A percentile compares a stretch with the other conserved stretches of the same genome.
These are phyloP conservation scores for Diuraphis noxia DNA, from an alignment of 1,140 invertebrate genomes.

Conservation along the genomic window DNA sequence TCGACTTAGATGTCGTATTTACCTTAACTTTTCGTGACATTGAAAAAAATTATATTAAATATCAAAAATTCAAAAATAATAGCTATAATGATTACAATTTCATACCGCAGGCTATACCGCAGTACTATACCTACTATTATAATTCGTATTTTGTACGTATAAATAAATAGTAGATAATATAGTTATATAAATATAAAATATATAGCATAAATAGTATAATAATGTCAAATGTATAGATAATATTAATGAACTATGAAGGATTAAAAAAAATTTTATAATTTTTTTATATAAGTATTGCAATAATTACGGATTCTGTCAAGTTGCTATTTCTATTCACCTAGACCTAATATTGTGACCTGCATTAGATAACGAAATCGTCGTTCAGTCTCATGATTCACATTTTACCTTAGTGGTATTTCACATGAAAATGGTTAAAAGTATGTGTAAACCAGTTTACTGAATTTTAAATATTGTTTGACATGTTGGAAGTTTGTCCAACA, in stretches of 20 bases:
- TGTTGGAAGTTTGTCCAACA: not conserved
- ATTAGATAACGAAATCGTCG: not conserved
- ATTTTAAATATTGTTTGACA: not conserved
- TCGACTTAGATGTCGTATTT: not conserved
- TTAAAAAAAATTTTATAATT: not conserved
- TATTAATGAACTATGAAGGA: not conserved
- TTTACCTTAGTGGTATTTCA: constrained; percentile 13
- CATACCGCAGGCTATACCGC: not conserved
- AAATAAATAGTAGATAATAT: not conserved
- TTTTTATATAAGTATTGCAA: not conserved
- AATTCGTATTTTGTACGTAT: not conserved
- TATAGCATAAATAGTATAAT: not conserved
- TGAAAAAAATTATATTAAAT: not conserved
- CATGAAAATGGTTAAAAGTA: constrained; percentile 18
- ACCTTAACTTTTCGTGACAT: not conserved
- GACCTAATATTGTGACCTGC: constrained; percentile 21
- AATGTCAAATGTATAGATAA: not conserved
- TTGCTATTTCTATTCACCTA: constrained; percentile 34
- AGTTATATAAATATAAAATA: too few relatives aligned
- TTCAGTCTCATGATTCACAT: not conserved
- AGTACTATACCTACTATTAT: too few relatives aligned
- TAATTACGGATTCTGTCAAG: not conserved
- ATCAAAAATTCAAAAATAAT: not conserved
- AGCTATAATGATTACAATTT: not conserved
- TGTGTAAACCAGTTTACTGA: constrained; percentile 20